Percentiles rank a stretch among this genome's conserved stretches.
Evolutionary conservation across 1,140 invertebrate species (phyloP).

Genomic region (Pseudoatta argentina): DNA sequence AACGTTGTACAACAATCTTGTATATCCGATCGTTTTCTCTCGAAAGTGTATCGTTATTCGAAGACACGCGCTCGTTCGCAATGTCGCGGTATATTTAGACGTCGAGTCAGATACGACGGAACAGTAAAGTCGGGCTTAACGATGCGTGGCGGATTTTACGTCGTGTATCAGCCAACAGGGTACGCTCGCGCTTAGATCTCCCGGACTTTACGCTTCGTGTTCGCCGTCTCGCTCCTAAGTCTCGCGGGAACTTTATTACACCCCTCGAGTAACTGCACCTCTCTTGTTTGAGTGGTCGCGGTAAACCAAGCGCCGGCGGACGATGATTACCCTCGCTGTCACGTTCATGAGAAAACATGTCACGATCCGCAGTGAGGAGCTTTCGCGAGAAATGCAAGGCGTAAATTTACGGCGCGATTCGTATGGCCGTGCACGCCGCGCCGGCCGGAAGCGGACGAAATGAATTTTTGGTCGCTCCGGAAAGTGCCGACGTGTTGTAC

Average conservation of each 20-base stretch:
- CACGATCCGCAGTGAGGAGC: constrained; percentile 61
- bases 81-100: constrained; percentile 17
- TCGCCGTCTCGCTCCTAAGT: constrained; percentile 34
- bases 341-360: constrained; percentile 69
- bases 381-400: constrained; percentile 59
- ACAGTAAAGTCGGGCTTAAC: constrained; percentile 70
- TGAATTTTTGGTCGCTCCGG: constrained; percentile 18
- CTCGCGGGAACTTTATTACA: constrained; percentile 72
- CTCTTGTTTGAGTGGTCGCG: constrained; percentile 66
- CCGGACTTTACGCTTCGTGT: constrained; percentile 63
- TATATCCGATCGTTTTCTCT: not conserved
- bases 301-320: constrained; percentile 57
- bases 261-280: constrained; percentile 40
- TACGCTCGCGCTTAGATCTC: constrained; percentile 68
- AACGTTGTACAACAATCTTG: constrained; percentile 12
- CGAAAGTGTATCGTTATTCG: constrained; percentile 18
- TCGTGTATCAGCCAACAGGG: constrained; percentile 74
- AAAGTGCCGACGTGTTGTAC: not conserved
- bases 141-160: constrained; percentile 74
- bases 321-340: constrained; percentile 70
- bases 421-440: not conserved
- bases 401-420: constrained; percentile 66
- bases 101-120: constrained; percentile 57
- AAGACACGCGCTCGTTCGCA: not conserved
- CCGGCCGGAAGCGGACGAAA: constrained; percentile 11